phyloP scores from a whole-genome alignment of 2,113 vertebrate genomes.

The Triplophysa tibetana region DNA sequence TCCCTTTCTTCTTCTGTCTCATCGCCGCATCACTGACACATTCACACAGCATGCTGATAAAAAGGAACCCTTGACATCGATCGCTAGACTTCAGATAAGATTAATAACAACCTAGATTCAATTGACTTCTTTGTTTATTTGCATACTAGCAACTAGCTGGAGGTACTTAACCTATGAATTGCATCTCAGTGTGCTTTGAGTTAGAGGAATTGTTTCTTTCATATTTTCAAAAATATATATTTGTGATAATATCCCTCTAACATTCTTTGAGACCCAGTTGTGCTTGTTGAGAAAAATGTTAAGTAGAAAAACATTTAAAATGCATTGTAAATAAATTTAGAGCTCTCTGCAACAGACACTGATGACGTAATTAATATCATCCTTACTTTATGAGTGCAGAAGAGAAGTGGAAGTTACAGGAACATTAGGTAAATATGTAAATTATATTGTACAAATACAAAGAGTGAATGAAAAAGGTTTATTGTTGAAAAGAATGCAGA shows the following conservation, averaged over 20 bases:
- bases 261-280: background rate
- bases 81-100: background rate
- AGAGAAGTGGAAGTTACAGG: background rate
- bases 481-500: slow-evolving; percentile 58
- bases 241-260: background rate
- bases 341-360: background rate
- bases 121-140: background rate
- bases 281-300: background rate
- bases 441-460: background rate
- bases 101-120: background rate
- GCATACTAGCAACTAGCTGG: background rate
- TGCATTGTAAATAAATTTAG: background rate
- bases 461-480: slow-evolving; percentile 52
- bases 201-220: background rate
- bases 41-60: background rate
- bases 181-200: background rate
- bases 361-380: background rate
- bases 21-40: slow-evolving; percentile 4
- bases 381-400: background rate
- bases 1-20: slow-evolving; percentile 3
- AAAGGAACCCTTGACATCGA: background rate
- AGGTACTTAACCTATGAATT: background rate
- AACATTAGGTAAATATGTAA: background rate
- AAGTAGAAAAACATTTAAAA: slow-evolving; percentile 7
- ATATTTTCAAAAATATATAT: background rate